These are phyloP conservation scores for Chromis chromis DNA, from an alignment of 2,797 vertebrate genomes.

Conservation along the genomic window DNA sequence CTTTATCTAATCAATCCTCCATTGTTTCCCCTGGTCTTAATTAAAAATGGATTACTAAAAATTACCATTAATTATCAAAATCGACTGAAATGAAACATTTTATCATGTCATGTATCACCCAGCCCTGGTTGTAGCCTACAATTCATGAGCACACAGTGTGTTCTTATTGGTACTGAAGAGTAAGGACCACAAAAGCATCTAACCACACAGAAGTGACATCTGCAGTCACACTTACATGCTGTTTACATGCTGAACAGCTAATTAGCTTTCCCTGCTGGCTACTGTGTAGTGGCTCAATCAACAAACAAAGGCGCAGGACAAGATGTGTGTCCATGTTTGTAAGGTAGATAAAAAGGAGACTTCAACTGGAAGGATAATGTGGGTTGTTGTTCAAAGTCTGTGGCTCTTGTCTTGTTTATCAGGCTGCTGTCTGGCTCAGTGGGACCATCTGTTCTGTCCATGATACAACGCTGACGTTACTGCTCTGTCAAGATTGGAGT, in stretches of 20 bases:
- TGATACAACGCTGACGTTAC: background rate
- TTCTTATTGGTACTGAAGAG: background rate
- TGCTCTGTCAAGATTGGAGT: background rate
- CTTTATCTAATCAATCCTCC: no score
- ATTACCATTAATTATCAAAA: no score
- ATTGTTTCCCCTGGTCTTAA: no score
- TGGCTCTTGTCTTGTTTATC: background rate
- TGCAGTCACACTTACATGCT: background rate
- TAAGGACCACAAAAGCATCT: background rate
- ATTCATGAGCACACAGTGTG: no score
- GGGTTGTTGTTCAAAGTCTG: background rate
- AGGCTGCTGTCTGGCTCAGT: conserved; percentile 12
- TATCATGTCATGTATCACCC: no score
- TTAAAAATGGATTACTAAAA: no score
- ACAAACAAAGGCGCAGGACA: background rate
- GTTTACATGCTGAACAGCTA: background rate
- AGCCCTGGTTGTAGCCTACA: no score
- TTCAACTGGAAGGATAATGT: background rate
- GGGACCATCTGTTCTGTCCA: background rate
- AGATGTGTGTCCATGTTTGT: conserved; percentile 1
- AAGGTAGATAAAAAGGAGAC: background rate
- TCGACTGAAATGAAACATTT: no score
- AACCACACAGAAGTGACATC: background rate
- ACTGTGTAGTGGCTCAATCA: background rate
- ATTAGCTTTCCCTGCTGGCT: conserved; percentile 1